phyloP scores from a whole-genome alignment of 2,797 vertebrate genomes.

The Gephyroberyx darwinii region DNA sequence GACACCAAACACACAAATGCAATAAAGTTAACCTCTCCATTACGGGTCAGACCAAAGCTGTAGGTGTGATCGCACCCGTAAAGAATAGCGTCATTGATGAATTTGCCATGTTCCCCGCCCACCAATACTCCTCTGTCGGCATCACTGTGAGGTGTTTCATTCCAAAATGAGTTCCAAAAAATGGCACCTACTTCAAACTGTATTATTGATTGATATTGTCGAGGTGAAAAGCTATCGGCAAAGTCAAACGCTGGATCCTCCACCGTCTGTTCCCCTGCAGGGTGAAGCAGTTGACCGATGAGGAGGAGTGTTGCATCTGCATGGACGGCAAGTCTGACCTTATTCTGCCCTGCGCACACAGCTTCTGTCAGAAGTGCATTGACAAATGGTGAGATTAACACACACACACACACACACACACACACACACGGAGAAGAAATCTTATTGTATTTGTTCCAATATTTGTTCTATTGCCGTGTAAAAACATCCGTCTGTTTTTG shows the following conservation, averaged over 20 bases:
- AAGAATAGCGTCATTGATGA: no score
- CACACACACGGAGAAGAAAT: neutral
- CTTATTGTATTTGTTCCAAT: neutral
- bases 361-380: constrained; percentile 99
- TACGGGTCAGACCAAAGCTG: no score
- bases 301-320: constrained; percentile 98
- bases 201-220: no score
- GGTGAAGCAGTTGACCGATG: constrained; percentile 95
- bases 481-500: neutral
- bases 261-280: constrained; percentile 71
- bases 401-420: constrained; percentile 13
- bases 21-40: no score
- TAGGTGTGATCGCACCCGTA: no score
- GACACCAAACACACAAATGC: no score
- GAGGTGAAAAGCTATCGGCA: no score
- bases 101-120: no score
- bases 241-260: neutral
- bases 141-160: no score
- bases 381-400: constrained; percentile 90
- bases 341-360: constrained; percentile 96
- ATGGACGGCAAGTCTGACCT: constrained; percentile 97
- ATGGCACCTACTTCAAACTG: no score
- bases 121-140: no score
- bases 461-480: neutral
- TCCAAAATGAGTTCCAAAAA: no score